phyloP scores from a whole-genome alignment of 2,888 invertebrate genomes.

The Mycalesis mineus region DNA sequence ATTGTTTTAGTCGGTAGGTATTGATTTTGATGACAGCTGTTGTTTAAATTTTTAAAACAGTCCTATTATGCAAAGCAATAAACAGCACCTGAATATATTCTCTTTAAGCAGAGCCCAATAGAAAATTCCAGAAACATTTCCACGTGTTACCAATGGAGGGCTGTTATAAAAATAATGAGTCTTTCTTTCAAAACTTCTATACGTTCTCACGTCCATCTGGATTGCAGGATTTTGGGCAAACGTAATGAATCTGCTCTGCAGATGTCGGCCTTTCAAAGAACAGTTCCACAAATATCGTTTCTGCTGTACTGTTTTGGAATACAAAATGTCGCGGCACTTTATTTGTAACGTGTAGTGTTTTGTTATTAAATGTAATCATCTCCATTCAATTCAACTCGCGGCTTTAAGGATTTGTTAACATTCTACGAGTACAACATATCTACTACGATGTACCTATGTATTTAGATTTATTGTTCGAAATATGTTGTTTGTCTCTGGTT shows the following conservation, averaged over 20 bases:
- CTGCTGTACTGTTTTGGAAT: conserved; percentile 23
- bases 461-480: too few species aligned
- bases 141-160: conserved; percentile 24
- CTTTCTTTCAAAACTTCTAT: conserved; percentile 56
- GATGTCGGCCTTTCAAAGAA: conserved; percentile 62
- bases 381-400: too few species aligned
- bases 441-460: too few species aligned
- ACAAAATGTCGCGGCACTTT: conserved; percentile 8
- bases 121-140: conserved; percentile 16
- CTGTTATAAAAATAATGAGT: conserved; percentile 33
- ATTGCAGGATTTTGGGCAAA: conserved; percentile 67
- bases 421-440: too few species aligned
- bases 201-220: conserved; percentile 71
- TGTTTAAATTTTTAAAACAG: not conserved
- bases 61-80: conserved; percentile 2
- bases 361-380: not conserved
- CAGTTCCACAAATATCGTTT: conserved; percentile 56
- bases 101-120: not conserved
- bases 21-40: too few species aligned
- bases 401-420: too few species aligned
- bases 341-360: not conserved
- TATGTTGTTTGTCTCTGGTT: too few species aligned
- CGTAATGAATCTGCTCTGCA: conserved; percentile 65
- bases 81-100: not conserved
- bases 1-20: too few species aligned